Evolutionary conservation across 2,888 invertebrate species (phyloP).

Genomic region (Sminthurides aquaticus): DNA sequence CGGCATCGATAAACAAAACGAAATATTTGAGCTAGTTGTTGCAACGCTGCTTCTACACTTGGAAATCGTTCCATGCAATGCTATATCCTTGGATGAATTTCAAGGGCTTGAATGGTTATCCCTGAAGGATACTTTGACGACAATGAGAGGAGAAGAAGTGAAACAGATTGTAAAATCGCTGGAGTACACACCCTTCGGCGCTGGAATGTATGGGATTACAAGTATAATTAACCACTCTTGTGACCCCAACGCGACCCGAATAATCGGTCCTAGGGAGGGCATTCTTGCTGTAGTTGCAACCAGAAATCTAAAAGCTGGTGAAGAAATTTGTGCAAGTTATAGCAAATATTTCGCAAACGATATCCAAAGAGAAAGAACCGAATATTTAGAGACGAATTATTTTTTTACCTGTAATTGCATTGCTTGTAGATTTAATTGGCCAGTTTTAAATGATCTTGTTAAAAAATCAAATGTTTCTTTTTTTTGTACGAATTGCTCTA

Average conservation of each 20-base stretch:
- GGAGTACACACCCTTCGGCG: slow-evolving; percentile 52
- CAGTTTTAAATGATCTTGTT: slow-evolving; percentile 44
- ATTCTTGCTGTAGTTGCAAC: slow-evolving; percentile 53
- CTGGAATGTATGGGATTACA: slow-evolving; percentile 69
- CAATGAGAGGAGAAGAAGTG: background rate
- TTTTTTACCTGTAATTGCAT: slow-evolving; percentile 68
- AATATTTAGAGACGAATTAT: slow-evolving; percentile 43
- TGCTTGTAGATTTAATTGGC: slow-evolving; percentile 67
- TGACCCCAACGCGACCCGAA: slow-evolving; percentile 68
- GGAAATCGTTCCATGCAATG: slow-evolving; percentile 77
- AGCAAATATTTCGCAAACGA: slow-evolving; percentile 67
- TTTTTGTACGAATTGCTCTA: slow-evolving; percentile 20
- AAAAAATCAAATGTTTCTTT: slow-evolving; percentile 16
- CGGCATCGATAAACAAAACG: slow-evolving; percentile 9
- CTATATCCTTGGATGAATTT: slow-evolving; percentile 46
- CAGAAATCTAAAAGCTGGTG: slow-evolving; percentile 62
- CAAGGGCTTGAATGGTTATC: slow-evolving; percentile 27
- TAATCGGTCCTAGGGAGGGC: slow-evolving; percentile 46
- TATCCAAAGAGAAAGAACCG: slow-evolving; percentile 53
- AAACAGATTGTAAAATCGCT: slow-evolving; percentile 20
- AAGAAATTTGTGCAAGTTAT: slow-evolving; percentile 68
- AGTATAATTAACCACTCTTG: slow-evolving; percentile 84
- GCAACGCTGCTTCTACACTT: slow-evolving; percentile 61
- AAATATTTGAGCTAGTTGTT: slow-evolving; percentile 28
- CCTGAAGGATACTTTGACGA: slow-evolving; percentile 10